A percentile compares a stretch with the other conserved stretches of the same genome.
phyloP scores from a whole-genome alignment of 2,113 vertebrate genomes.

The Meleagris gallopavo region DNA sequence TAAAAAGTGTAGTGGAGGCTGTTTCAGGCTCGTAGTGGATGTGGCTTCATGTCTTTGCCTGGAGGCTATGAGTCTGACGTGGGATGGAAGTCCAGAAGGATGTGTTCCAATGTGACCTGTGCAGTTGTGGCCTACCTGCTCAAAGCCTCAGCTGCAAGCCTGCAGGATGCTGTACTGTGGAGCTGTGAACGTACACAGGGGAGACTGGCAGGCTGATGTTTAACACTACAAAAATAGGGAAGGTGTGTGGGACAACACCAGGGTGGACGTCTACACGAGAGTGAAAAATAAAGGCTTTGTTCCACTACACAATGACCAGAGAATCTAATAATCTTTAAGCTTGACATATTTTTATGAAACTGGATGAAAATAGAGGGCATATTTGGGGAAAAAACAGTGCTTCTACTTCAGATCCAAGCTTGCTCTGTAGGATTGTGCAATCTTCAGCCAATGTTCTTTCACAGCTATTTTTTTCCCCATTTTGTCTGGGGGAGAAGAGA shows the following conservation, averaged over 20 bases:
- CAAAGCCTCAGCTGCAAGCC: not conserved
- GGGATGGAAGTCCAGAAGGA: not conserved
- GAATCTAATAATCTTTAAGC: not conserved
- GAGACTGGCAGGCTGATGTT: not conserved
- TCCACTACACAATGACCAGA: not conserved
- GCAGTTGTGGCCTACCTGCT: accelerated
- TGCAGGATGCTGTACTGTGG: not conserved
- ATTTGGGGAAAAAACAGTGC: not conserved
- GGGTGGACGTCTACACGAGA: too few species aligned
- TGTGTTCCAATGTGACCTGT: not conserved
- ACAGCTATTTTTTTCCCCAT: not conserved
- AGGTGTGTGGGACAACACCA: too few species aligned
- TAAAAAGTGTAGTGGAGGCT: not conserved
- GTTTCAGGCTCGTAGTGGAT: not conserved
- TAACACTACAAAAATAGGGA: not conserved
- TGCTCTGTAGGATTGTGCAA: not conserved
- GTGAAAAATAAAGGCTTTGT: not conserved
- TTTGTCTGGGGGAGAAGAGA: not conserved
- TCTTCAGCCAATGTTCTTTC: not conserved
- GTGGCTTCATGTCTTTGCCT: not conserved
- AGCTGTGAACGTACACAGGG: not conserved
- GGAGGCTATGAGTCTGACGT: not conserved
- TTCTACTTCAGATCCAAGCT: not conserved
- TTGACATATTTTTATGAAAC: not conserved
- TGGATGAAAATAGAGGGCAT: not conserved